These are phyloP conservation scores for Maylandia zebra DNA, from an alignment of 2,113 vertebrate species.

Conservation along the genomic window DNA sequence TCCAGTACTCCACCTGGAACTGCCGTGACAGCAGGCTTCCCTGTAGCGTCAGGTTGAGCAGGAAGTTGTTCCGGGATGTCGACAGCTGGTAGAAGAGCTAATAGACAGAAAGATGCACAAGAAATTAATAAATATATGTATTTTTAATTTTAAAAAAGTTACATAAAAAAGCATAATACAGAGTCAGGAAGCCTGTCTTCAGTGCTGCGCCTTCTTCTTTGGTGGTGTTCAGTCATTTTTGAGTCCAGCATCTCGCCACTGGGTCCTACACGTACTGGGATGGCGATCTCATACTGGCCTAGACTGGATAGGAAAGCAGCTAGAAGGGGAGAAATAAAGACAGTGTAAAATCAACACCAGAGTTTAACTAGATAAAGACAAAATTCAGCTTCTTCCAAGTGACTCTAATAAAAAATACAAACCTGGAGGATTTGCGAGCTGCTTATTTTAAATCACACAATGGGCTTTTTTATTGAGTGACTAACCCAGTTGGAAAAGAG, in stretches of 20 bases:
- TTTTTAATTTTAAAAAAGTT: rapidly evolving
- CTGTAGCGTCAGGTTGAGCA: constrained; percentile 91
- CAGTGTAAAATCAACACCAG: neutral
- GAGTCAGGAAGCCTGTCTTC: constrained; percentile 52
- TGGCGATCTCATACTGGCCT: constrained; percentile 91
- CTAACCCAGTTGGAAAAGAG: constrained; percentile 4
- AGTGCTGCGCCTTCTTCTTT: constrained; percentile 66
- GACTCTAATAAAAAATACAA: neutral
- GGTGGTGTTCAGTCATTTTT: constrained; percentile 50
- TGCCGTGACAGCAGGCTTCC: constrained; percentile 83
- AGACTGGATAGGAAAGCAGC: constrained; percentile 92
- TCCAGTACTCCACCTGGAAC: constrained; percentile 97
- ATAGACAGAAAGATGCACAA: neutral
- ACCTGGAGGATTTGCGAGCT: neutral
- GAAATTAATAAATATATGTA: neutral
- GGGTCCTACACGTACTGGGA: constrained; percentile 87
- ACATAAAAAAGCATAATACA: constrained; percentile 7
- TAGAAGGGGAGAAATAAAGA: constrained; percentile 49
- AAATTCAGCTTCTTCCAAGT: neutral
- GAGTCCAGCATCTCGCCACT: constrained; percentile 78
- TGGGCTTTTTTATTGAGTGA: neutral
- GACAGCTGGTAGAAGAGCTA: constrained; percentile 93
- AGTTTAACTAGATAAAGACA: neutral
- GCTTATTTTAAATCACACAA: neutral
- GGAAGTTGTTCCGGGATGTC: constrained; percentile 82